These are phyloP conservation scores for Prionailurus viverrinus DNA, from an alignment of 2,113 vertebrate genomes.

Conservation along the genomic window DNA sequence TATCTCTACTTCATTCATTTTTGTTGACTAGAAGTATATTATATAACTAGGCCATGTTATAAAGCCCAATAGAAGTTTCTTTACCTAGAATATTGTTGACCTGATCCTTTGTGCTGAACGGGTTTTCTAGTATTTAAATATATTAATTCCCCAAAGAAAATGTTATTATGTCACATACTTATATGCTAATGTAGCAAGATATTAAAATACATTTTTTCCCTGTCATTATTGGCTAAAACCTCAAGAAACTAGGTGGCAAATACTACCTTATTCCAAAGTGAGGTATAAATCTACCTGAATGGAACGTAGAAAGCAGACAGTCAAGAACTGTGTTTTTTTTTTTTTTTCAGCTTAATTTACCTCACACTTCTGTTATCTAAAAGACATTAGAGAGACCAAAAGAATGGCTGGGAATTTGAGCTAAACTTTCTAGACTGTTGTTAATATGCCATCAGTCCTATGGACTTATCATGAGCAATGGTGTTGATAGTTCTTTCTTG, in stretches of 20 bases:
- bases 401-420: background rate
- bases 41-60: background rate
- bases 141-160: background rate
- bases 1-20: background rate
- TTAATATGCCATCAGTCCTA: background rate
- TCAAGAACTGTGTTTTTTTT: background rate
- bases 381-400: background rate
- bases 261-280: background rate
- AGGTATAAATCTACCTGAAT: background rate
- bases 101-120: background rate
- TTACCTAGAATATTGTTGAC: background rate
- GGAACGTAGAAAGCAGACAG: background rate
- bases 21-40: background rate
- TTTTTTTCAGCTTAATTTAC: background rate
- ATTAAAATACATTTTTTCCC: background rate
- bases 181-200: background rate
- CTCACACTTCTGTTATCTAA: background rate
- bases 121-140: background rate
- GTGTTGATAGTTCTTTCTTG: background rate
- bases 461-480: background rate
- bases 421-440: background rate
- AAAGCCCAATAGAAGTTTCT: background rate
- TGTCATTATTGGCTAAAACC: background rate
- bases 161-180: background rate
- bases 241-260: background rate